Evolutionary conservation across 2,888 invertebrate genomes (phyloP), one percentile per base, ranked within the genome.

Genomic region (Nycteola revayana): DNA sequence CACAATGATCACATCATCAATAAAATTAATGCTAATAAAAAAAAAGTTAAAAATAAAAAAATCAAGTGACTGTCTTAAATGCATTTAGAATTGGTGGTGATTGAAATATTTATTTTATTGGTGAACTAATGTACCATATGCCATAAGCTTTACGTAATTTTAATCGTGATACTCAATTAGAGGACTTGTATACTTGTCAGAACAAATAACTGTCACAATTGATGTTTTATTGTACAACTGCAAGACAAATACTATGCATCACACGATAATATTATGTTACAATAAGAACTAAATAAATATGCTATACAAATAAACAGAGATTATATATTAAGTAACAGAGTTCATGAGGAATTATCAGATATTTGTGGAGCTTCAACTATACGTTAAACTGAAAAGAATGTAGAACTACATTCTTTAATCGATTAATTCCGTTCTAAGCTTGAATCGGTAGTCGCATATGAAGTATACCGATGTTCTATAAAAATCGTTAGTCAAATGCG

Each of bases 91-190:
- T 77, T 74, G 75, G 68, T 73, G 73, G 64, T 70, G 64, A 62
- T n/a, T 62, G 52, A 66, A 67, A 65, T 73, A 74, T 75, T 77
- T 73, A 77, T 75, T 74, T 60, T 65, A 71, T 67, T 65, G 69
- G 67, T 66, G 62, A 66, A 51, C 36, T 56, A 50, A 49, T 54
- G 50, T 53, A 65, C 50, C 49, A 61, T 66, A 65, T 50, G 65
- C 74, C 73, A 67, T 76, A 82, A 83, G 84, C 83, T 85, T 85
- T 85, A 84, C 74, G 62, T 75, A 67, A 53, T 62, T 58, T 62
- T 70, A 73, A 75, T 73, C 66, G 73, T 81, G 79, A 85, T 86
- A 85, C 84, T 84, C 80, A 81, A 58, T 61, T 71, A 66, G 63
- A 73, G 64, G 63, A 67, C 56, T 60, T 67, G 62, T 66, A 63